phyloP scores from a whole-genome alignment of 2,797 vertebrate genomes.

The Halcyon badia region DNA sequence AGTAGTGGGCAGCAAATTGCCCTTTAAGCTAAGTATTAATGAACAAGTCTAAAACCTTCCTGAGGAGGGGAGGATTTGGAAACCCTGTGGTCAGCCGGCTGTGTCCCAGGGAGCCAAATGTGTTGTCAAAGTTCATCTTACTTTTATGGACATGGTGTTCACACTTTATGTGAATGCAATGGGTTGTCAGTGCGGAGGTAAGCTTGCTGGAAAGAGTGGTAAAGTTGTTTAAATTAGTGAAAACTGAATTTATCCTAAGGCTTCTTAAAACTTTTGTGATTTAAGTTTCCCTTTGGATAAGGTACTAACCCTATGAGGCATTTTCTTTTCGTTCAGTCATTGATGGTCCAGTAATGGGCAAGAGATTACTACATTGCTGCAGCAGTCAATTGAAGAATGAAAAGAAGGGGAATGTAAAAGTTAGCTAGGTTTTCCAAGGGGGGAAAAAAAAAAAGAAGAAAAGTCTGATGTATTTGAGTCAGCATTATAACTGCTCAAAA shows the following conservation, averaged over 20 bases:
- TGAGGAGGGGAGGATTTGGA: constrained; percentile 3
- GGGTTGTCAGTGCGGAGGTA: background rate
- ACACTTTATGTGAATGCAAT: rapidly evolving
- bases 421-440: background rate
- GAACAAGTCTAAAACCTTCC: constrained; percentile 22
- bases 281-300: background rate
- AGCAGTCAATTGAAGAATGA: background rate
- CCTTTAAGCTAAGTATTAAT: constrained; percentile 73
- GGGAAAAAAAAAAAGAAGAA: background rate
- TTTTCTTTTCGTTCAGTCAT: background rate
- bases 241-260: background rate
- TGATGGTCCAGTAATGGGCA: background rate
- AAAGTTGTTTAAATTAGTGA: background rate
- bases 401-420: background rate
- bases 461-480: background rate
- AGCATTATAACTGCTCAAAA: background rate
- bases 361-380: background rate
- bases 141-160: background rate
- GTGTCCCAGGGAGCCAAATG: background rate
- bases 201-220: background rate
- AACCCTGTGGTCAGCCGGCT: background rate
- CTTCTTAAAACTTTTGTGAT: background rate
- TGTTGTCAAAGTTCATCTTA: background rate
- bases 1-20: constrained; percentile 63
- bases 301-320: rapidly evolving